A percentile compares a stretch with the other conserved stretches of the same genome.
These are phyloP conservation scores for Hyles lineata DNA, from an alignment of 2,888 invertebrate genomes.

Conservation along the genomic window DNA sequence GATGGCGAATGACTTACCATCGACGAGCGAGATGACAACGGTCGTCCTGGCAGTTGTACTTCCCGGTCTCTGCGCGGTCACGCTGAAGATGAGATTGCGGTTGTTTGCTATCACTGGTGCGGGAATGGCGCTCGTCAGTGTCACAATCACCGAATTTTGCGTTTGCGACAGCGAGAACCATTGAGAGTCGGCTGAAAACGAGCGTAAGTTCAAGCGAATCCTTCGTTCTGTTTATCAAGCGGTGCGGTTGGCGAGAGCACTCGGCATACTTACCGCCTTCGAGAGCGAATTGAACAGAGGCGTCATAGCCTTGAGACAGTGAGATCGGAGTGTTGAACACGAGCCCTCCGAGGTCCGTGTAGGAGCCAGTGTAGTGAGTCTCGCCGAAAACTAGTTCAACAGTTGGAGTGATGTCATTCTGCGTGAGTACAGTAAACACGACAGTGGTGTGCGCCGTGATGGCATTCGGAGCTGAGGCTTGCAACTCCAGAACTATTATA, in stretches of 20 bases:
- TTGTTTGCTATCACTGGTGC: conserved; percentile 37
- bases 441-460: conserved; percentile 49
- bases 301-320: conserved; percentile 35
- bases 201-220: neutral
- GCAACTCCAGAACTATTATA: conserved; percentile 47
- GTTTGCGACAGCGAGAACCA: conserved; percentile 36
- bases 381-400: conserved; percentile 36
- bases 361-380: conserved; percentile 40
- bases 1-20: conserved; percentile 9
- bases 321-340: conserved; percentile 36
- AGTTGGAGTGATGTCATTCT: neutral
- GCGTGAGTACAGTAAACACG: conserved; percentile 34
- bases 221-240: too few relatives aligned
- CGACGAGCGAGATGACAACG: conserved; percentile 39
- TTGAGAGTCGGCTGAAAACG: conserved; percentile 33
- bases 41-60: conserved; percentile 40
- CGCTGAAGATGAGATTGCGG: conserved; percentile 42
- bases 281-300: conserved; percentile 34
- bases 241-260: neutral
- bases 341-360: conserved; percentile 33
- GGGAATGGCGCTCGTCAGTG: conserved; percentile 32
- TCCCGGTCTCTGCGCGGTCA: conserved; percentile 38
- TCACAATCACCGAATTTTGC: conserved; percentile 24
- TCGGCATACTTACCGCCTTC: conserved; percentile 34
- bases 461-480: conserved; percentile 46